Percentiles rank a stretch among this genome's conserved stretches.
These are phyloP conservation scores for Acronicta psi DNA, from an alignment of 2,888 invertebrate species.

Conservation along the genomic window DNA sequence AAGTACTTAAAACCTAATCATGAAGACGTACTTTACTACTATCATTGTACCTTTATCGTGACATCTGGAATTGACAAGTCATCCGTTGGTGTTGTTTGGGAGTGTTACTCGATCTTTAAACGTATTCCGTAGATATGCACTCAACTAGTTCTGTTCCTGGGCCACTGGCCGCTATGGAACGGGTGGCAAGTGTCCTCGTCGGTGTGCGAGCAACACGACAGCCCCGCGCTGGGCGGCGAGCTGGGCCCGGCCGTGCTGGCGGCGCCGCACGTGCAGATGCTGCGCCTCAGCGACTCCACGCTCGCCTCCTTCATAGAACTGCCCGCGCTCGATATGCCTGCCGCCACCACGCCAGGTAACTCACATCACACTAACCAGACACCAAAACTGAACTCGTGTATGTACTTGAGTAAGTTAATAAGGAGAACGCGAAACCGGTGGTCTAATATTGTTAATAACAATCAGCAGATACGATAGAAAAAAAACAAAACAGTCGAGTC, in stretches of 20 bases:
- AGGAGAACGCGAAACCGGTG: no score
- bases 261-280: slow-evolving; percentile 95
- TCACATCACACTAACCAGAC: background rate
- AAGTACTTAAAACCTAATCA: no score
- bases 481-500: no score
- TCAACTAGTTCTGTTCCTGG: slow-evolving; percentile 97
- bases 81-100: background rate
- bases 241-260: slow-evolving; percentile 94
- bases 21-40: no score
- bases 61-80: no score
- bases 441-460: no score
- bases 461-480: no score
- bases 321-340: slow-evolving; percentile 94
- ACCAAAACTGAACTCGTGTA: no score
- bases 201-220: slow-evolving; percentile 97
- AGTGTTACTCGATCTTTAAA: slow-evolving; percentile 7
- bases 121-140: slow-evolving; percentile 90
- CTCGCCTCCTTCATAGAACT: slow-evolving; percentile 97
- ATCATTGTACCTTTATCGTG: no score
- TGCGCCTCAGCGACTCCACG: slow-evolving; percentile 95
- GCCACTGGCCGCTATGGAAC: slow-evolving; percentile 98
- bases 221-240: slow-evolving; percentile 91
- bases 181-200: slow-evolving; percentile 96
- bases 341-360: slow-evolving; percentile 71
- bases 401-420: no score